Conservation (phyloP, 2,797 vertebrate species). For the Gadopsis marmoratus region DNA sequence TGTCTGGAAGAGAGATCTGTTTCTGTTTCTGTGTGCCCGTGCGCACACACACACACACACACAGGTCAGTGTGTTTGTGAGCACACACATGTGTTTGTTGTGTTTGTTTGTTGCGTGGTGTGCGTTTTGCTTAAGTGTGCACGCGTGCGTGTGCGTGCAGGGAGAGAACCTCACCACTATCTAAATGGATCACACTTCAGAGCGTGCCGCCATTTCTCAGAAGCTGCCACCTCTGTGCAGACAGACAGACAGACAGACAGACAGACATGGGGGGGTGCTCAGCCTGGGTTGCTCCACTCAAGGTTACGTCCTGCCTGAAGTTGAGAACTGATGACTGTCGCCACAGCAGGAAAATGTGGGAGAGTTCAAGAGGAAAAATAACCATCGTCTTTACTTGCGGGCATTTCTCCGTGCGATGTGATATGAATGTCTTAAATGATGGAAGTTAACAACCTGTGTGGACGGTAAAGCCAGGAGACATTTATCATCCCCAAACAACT, state of each 20-base stretch:
- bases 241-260: constrained; percentile 40
- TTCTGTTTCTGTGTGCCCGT: constrained; percentile 54
- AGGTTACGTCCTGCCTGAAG: constrained; percentile 79
- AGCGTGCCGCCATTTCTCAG: constrained; percentile 82
- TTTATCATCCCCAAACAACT: constrained; percentile 57
- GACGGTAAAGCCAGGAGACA: constrained; percentile 57
- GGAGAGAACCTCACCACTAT: constrained; percentile 74
- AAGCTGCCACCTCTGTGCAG: constrained; percentile 72
- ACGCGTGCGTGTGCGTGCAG: constrained; percentile 12
- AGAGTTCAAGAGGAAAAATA: constrained; percentile 61
- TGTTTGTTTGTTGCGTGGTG: constrained; percentile 48
- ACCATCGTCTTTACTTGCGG: constrained; percentile 38
- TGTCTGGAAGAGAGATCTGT: constrained; percentile 53
- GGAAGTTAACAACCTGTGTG: constrained; percentile 62
- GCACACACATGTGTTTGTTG: neutral
- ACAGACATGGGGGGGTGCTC: constrained; percentile 25
- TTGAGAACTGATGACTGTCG: constrained; percentile 75
- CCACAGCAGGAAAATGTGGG: constrained; percentile 49
- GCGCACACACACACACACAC: too few species aligned
- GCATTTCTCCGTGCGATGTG: constrained; percentile 50
- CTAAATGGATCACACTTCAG: constrained; percentile 88
- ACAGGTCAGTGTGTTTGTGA: constrained; percentile 39
- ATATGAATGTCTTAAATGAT: constrained; percentile 66
- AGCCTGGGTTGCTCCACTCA: constrained; percentile 66
- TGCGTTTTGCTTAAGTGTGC: constrained; percentile 43